Percentiles rank a stretch among this genome's conserved stretches.
These are phyloP conservation scores for Malacoctenus gilli DNA, from an alignment of 2,797 vertebrate species.

Conservation along the genomic window DNA sequence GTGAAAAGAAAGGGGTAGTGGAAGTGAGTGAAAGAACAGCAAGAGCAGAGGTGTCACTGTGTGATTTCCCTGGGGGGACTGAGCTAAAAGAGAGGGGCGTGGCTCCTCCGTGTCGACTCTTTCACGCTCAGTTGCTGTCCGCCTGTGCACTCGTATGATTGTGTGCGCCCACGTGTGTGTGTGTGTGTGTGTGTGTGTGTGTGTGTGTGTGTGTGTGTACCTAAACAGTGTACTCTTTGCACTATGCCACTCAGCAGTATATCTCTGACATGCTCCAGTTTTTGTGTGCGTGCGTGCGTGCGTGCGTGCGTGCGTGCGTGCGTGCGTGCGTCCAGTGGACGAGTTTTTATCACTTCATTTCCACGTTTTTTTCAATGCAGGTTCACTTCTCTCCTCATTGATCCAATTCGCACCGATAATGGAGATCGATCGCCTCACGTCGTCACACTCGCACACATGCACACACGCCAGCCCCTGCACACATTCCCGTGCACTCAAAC, in stretches of 20 bases:
- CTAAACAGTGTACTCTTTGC: too few relatives aligned
- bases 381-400: slow-evolving; percentile 39
- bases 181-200: slow-evolving; percentile 1
- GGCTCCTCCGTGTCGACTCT: slow-evolving; percentile 37
- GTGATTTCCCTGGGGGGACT: slow-evolving; percentile 64
- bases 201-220: slow-evolving; percentile 16
- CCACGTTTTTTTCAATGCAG: slow-evolving; percentile 26
- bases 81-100: slow-evolving; percentile 55
- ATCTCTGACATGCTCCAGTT: too few relatives aligned
- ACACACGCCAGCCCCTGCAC: slow-evolving; percentile 10
- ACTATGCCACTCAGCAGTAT: slow-evolving; percentile 13
- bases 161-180: background rate
- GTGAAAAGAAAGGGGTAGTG: slow-evolving; percentile 48
- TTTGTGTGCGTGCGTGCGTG: background rate
- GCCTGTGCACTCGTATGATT: background rate
- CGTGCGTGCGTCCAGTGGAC: background rate
- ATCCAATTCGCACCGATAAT: slow-evolving; percentile 60
- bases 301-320: background rate
- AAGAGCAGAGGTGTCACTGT: slow-evolving; percentile 57
- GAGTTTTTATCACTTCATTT: slow-evolving; percentile 37
- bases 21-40: slow-evolving; percentile 63
- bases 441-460: slow-evolving; percentile 8
- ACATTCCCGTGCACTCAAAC: slow-evolving; percentile 45
- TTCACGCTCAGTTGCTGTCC: slow-evolving; percentile 16
- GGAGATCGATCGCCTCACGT: slow-evolving; percentile 42